Base-by-base conservation (phyloP, 2,888 invertebrate species). In the Auanema freiburgensis region DNA sequence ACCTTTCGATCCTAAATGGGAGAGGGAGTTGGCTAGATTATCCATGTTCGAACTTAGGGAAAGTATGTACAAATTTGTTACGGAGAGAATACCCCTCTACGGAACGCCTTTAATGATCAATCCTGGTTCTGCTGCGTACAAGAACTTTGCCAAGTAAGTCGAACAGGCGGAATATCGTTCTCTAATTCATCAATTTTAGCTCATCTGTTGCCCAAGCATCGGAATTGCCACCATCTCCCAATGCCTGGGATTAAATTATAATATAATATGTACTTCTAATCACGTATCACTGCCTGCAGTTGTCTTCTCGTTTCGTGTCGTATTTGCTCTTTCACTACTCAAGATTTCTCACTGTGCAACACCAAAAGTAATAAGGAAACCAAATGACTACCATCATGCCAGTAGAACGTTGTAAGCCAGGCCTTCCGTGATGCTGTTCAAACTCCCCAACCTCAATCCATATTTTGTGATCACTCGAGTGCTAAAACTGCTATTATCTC, bases 81-180 rank as follows among this genome's bases (percentile, higher is more conserved):
- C 92, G 84, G 95, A 96, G 87, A 93, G 95, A 87, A 89, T 83
- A 65, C 92, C 92, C 86, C 91, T 92, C 84, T 92, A 92, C 84
- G 90, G 94, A 79, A 94, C 98, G 82, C 97, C 98, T 78, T 89
- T 98, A 82, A 97, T 97, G 89, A 97, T 98, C 88, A 98, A 98
- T 88, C 98, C 97, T 83, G 94, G 95, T 88, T 96, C 96, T 85
- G 95, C 96, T 86, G 95, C 97, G 86, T 98, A 96, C 89, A 96
- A 96, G 89, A 96, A 93, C 89, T 98, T 98, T 90, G 93, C 95
- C 89, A 97, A 94, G 96, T 97, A 91, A 80, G 84, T 76, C 16
- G 0, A 21, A 23, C 23, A 4, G 3, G 2, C 24, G 1, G 11
- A 11, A 14, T 21, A 12, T 53, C 16, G 11, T 23, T 53, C 8